Percentiles rank a stretch among this genome's conserved stretches.
These are phyloP conservation scores for Acrossocheilus fasciatus DNA, from an alignment of 2,797 vertebrate genomes.

Conservation along the genomic window DNA sequence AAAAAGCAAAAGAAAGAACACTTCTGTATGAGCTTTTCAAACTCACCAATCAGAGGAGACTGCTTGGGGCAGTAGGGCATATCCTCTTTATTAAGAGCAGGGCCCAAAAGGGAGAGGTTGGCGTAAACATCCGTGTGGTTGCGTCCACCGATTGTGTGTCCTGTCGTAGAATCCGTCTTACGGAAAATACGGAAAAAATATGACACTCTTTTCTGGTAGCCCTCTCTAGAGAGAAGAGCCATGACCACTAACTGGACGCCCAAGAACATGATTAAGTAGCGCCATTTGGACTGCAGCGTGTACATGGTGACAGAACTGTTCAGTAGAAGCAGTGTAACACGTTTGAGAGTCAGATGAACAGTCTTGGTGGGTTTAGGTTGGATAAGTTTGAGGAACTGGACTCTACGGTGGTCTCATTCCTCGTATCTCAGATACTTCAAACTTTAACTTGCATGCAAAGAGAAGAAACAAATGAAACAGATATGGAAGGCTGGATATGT, in stretches of 20 bases:
- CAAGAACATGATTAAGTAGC: conserved; percentile 81
- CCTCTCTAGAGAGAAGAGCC: conserved; percentile 81
- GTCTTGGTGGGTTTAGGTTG: not conserved
- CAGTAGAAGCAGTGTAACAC: not conserved
- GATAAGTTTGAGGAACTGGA: not conserved
- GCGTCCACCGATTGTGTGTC: conserved; percentile 35
- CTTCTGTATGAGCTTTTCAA: not conserved
- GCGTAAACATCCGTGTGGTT: conserved; percentile 79
- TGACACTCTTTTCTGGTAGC: conserved; percentile 78
- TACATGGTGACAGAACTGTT: conserved; percentile 64
- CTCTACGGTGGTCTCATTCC: conserved; percentile 31
- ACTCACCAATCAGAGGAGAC: conserved; percentile 81
- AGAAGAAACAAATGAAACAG: not conserved
- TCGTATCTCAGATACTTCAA: not conserved
- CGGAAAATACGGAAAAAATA: conserved; percentile 83
- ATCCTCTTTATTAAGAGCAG: conserved; percentile 60
- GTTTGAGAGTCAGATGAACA: conserved; percentile 24
- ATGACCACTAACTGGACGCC: conserved; percentile 84
- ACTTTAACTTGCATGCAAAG: not conserved
- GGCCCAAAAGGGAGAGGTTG: conserved; percentile 76
- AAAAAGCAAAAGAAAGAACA: no score
- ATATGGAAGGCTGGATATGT: not conserved
- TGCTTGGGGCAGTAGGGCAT: conserved; percentile 79
- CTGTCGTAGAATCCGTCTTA: conserved; percentile 60
- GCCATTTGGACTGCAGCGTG: conserved; percentile 79